A percentile compares a stretch with the other conserved stretches of the same genome.
phyloP scores from a whole-genome alignment of 1,140 invertebrate species.

The Teleogryllus occipitalis region DNA sequence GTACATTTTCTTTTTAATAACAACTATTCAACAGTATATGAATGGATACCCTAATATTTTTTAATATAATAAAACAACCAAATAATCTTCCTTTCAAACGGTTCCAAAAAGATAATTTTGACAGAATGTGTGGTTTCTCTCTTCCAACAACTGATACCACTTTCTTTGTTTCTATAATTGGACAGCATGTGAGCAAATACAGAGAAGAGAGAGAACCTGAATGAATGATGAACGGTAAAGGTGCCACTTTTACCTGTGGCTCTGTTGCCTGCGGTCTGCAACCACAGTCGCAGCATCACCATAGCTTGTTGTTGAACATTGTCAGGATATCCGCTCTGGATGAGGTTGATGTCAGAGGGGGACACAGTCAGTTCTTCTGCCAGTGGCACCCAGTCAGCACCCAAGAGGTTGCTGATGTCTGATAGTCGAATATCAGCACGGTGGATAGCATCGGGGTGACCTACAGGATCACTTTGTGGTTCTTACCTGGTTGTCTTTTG shows the following conservation, averaged over 20 bases:
- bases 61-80: no score
- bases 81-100: no score
- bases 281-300: conserved; percentile 87
- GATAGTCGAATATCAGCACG: conserved; percentile 74
- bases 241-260: conserved; percentile 37
- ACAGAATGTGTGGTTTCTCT: no score
- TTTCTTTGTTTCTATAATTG: neutral
- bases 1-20: no score
- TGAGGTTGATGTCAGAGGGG: conserved; percentile 77
- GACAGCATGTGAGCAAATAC: neutral
- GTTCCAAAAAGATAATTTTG: no score
- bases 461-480: conserved; percentile 25
- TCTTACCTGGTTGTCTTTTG: neutral
- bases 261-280: conserved; percentile 42
- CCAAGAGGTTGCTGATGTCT: conserved; percentile 85
- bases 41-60: no score
- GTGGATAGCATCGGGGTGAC: conserved; percentile 58
- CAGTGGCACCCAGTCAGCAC: conserved; percentile 84
- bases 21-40: no score
- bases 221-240: neutral
- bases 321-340: conserved; percentile 75
- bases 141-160: no score
- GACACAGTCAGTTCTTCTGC: conserved; percentile 77
- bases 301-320: conserved; percentile 84
- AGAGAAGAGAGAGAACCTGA: neutral